phyloP scores from a whole-genome alignment of 2,888 invertebrate genomes.

The Limenitis camilla region DNA sequence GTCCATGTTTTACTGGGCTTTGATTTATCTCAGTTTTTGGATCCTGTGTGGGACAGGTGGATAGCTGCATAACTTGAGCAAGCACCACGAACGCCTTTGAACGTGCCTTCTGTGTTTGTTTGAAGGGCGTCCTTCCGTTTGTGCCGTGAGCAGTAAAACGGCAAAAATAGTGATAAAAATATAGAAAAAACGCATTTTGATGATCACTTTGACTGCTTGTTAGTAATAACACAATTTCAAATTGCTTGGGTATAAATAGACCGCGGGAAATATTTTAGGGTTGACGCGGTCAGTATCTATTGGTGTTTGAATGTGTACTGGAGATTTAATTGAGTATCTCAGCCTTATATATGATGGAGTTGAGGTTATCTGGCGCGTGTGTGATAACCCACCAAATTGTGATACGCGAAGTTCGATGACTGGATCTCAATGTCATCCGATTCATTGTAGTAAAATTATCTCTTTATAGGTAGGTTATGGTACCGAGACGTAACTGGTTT shows the following conservation, averaged over 20 bases:
- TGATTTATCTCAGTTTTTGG: constrained; percentile 22
- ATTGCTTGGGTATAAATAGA: constrained; percentile 7
- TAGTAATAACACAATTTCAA: constrained; percentile 10
- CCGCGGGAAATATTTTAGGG: constrained; percentile 8
- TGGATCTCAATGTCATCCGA: constrained; percentile 61
- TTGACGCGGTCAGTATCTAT: constrained; percentile 32
- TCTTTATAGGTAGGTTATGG: constrained; percentile 33
- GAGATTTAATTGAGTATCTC: constrained; percentile 37
- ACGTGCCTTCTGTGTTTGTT: constrained; percentile 30
- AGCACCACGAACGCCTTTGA: constrained; percentile 44
- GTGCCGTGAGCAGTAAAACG: constrained; percentile 33
- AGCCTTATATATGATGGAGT: constrained; percentile 45
- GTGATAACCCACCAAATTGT: constrained; percentile 59
- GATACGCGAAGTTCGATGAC: constrained; percentile 63
- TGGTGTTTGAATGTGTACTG: constrained; percentile 50
- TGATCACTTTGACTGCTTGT: constrained; percentile 18
- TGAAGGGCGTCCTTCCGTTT: constrained; percentile 40
- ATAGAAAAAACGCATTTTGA: constrained; percentile 51
- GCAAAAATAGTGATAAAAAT: constrained; percentile 37
- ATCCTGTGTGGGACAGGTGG: constrained; percentile 33
- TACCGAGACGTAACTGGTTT: constrained; percentile 6
- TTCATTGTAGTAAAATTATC: constrained; percentile 67
- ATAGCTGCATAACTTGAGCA: constrained; percentile 55
- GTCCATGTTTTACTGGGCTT: background rate
- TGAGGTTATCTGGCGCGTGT: constrained; percentile 66